Base-by-base conservation (phyloP, 1,140 invertebrate genomes). In the Drosophila insularis region DNA sequence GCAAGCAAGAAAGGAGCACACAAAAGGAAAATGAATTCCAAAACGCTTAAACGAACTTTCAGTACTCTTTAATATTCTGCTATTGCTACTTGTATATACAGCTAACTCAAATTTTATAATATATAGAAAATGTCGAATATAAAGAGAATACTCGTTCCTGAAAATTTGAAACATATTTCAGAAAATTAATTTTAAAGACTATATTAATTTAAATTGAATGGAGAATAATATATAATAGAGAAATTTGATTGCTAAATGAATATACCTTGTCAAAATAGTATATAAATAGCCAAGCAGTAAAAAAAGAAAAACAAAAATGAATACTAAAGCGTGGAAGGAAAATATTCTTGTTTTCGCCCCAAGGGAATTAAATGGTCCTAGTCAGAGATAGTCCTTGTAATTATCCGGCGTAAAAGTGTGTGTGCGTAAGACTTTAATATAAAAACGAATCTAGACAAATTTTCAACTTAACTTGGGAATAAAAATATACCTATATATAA, bases 341-440 rank as follows among this genome's bases (percentile, higher is more conserved):
- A 50, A 50, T 10, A 21, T 2, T 21, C 17, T 50, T 50, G 55
- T 64, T 68, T 58, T 64, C 65, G 62, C 65, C 80, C 80, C 54
- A 8, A 39, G 76, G 81, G 81, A 84, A 85, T 85, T 78, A 80
- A 74, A 77, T 56, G 63, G 46, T 63, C 65, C 46, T 40, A 64
- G 54, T 43, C 64, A 35, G 43, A 54, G 54, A 43, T 19, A 17
- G 71, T 58, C 61, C 71, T 37, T 56, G 63, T 68, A 85, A 84
- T 84, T 84, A 84, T 80, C 69, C 60, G 50, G 53, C 60, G 66
- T 73, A 69, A 64, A 73, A 35, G 32, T 35, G 55, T 70, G 81
- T 23, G 56, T 61, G 14, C 2, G 14, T 7, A 46, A 8, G 10
- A 50, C 43, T 50, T 50, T 50, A 50, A 50, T 50, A 50, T 37